These are phyloP conservation scores for Toxotes jaculatrix DNA, from an alignment of 2,113 vertebrate species.

Conservation along the genomic window DNA sequence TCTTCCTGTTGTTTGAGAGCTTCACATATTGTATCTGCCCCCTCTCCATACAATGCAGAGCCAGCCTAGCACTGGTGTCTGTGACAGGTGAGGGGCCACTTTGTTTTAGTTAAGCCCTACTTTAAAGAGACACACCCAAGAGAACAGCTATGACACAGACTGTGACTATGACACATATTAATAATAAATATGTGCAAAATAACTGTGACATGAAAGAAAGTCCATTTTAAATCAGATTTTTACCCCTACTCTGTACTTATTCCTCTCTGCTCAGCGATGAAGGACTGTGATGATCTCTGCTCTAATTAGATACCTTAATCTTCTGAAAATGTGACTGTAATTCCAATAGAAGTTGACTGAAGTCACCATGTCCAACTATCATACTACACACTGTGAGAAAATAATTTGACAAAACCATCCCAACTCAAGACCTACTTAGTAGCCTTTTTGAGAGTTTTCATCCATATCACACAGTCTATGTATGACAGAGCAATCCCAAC, in stretches of 20 bases:
- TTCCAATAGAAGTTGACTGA: constrained; percentile 28
- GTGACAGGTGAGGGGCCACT: constrained; percentile 73
- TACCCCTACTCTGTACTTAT: neutral
- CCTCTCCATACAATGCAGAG: constrained; percentile 49
- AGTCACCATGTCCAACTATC: constrained; percentile 21
- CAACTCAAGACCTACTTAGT: neutral
- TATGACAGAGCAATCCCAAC: neutral
- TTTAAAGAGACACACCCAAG: constrained; percentile 7
- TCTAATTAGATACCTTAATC: constrained; percentile 22
- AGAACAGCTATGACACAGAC: neutral
- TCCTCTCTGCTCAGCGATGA: neutral
- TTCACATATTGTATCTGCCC: constrained; percentile 47
- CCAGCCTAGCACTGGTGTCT: constrained; percentile 62
- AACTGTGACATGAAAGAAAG: neutral
- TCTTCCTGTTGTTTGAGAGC: constrained; percentile 63
- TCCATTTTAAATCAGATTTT: neutral
- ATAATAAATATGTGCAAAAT: neutral
- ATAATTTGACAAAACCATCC: neutral
- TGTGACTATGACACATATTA: neutral
- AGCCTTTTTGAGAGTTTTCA: constrained; percentile 6
- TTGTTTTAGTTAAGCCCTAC: constrained; percentile 27
- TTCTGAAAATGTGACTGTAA: constrained; percentile 9
- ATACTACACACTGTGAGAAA: neutral
- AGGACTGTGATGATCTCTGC: constrained; percentile 19
- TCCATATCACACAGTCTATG: neutral